A percentile compares a stretch with the other conserved stretches of the same genome.
These are phyloP conservation scores for Sternarchorhynchus goeldii DNA, from an alignment of 2,797 vertebrate species.

Conservation along the genomic window DNA sequence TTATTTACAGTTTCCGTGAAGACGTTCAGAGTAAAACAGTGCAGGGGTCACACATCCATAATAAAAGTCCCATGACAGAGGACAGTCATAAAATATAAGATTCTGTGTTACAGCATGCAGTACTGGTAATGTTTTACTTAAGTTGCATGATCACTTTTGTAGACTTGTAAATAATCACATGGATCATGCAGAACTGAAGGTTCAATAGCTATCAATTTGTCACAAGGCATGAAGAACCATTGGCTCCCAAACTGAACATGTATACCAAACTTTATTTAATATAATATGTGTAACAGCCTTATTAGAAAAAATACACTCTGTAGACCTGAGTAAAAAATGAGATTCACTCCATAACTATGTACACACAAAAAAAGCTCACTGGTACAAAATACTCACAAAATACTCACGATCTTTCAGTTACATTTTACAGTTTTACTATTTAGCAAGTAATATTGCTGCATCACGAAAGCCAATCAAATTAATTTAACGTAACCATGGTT, in stretches of 20 bases:
- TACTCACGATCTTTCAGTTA: too few relatives aligned
- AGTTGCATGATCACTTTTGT: conserved; percentile 26
- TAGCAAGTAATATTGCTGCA: too few relatives aligned
- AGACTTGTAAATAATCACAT: conserved; percentile 48
- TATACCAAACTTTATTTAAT: too few relatives aligned
- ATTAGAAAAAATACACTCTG: too few relatives aligned
- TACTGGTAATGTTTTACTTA: conserved; percentile 71
- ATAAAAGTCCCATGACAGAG: conserved; percentile 60
- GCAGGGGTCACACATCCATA: conserved; percentile 27
- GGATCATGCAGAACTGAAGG: not conserved
- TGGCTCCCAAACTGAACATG: not conserved
- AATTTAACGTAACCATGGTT: not conserved
- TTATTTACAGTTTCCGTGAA: too few relatives aligned
- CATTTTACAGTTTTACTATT: too few relatives aligned
- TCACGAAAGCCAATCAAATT: too few relatives aligned
- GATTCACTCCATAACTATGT: too few relatives aligned
- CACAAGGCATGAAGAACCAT: not conserved
- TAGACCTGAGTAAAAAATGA: too few relatives aligned
- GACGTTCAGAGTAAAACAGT: not conserved
- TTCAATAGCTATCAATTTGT: not conserved
- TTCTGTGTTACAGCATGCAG: not conserved
- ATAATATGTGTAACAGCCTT: too few relatives aligned
- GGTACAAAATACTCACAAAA: too few relatives aligned
- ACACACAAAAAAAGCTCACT: too few relatives aligned
- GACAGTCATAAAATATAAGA: conserved; percentile 2